A percentile compares a stretch with the other conserved stretches of the same genome.
These are phyloP conservation scores for Dichetophora obliterata DNA, from an alignment of 2,888 invertebrate species.

Conservation along the genomic window DNA sequence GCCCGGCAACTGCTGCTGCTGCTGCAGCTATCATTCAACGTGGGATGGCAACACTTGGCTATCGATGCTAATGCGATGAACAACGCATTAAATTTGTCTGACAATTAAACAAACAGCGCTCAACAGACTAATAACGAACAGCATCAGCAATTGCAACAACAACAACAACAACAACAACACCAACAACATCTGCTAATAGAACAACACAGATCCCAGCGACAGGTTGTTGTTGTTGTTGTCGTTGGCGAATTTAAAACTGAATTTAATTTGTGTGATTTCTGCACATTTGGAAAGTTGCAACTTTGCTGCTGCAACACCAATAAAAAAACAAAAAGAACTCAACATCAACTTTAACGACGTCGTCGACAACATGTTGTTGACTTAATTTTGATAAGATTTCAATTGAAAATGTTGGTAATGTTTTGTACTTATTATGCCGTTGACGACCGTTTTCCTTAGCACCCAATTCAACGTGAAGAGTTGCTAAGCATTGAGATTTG, in stretches of 20 bases:
- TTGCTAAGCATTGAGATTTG: background rate
- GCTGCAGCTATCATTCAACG: slow-evolving; percentile 51
- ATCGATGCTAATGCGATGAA: slow-evolving; percentile 39
- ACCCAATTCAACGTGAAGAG: slow-evolving; percentile 2
- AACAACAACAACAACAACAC: background rate
- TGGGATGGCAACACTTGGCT: slow-evolving; percentile 57
- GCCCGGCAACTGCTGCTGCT: slow-evolving; percentile 36
- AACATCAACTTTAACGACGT: slow-evolving; percentile 45
- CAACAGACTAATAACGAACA: slow-evolving; percentile 24
- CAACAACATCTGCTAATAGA: slow-evolving; percentile 41
- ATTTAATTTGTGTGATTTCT: slow-evolving; percentile 18
- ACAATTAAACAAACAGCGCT: slow-evolving; percentile 55
- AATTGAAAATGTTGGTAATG: slow-evolving; percentile 52
- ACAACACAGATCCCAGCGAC: slow-evolving; percentile 34
- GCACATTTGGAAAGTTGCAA: slow-evolving; percentile 47
- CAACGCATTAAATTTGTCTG: slow-evolving; percentile 58
- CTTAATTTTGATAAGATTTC: slow-evolving; percentile 30
- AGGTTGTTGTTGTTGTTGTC: slow-evolving; percentile 51
- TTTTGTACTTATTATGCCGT: slow-evolving; percentile 34
- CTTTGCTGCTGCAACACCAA: slow-evolving; percentile 45
- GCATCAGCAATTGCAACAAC: slow-evolving; percentile 45
- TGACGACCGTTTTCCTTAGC: background rate
- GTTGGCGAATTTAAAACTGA: slow-evolving; percentile 12
- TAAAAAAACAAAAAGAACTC: slow-evolving; percentile 20
- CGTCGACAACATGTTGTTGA: slow-evolving; percentile 38